Evolutionary conservation across 2,113 vertebrate genomes (phyloP).

Genomic region (Collichthys lucidus): DNA sequence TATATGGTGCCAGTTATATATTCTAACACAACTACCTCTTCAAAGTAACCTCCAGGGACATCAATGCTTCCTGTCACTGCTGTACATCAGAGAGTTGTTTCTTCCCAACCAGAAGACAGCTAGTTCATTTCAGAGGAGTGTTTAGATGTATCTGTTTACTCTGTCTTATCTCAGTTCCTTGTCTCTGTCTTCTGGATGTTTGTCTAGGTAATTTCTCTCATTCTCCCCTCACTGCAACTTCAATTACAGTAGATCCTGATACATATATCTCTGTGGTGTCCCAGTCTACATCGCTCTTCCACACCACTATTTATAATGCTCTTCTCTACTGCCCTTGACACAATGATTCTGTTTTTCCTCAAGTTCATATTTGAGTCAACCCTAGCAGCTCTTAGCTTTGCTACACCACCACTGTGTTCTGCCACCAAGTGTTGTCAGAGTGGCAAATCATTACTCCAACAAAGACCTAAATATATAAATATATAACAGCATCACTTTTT

Average conservation of each 20-base stretch:
- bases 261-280: slow-evolving; percentile 23
- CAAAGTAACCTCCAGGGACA: slow-evolving; percentile 7
- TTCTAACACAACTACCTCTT: background rate
- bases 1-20: background rate
- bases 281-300: background rate
- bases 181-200: slow-evolving; percentile 27
- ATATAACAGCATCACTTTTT: background rate
- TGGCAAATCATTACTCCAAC: background rate
- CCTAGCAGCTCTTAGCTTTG: background rate
- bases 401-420: background rate
- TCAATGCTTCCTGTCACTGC: slow-evolving; percentile 17
- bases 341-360: slow-evolving; percentile 2
- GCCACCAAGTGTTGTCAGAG: background rate
- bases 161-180: slow-evolving; percentile 37
- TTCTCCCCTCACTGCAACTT: slow-evolving; percentile 30
- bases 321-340: background rate
- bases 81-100: background rate
- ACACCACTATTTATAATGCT: slow-evolving; percentile 7
- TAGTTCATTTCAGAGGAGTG: slow-evolving; percentile 30
- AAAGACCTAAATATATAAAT: background rate
- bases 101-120: background rate
- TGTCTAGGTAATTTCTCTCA: slow-evolving; percentile 42
- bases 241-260: slow-evolving; percentile 35
- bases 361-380: background rate
- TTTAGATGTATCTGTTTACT: slow-evolving; percentile 46